phyloP scores from a whole-genome alignment of 2,113 vertebrate species.

The Danio rerio region DNA sequence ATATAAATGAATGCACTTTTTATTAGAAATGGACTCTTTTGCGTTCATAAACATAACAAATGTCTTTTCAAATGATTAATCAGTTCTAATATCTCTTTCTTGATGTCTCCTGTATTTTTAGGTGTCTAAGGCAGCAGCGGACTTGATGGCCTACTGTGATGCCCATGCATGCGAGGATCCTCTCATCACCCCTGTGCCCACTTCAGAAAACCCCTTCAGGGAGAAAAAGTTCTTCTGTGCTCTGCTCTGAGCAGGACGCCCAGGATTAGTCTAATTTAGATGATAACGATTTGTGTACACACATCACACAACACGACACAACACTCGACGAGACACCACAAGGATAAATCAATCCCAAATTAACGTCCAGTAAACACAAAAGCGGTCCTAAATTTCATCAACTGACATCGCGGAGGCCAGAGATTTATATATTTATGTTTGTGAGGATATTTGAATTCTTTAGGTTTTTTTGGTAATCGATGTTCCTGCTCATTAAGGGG shows the following conservation, averaged over 20 bases:
- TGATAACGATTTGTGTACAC: slow-evolving; percentile 58
- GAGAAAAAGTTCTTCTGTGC: slow-evolving; percentile 96
- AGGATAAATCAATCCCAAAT: slow-evolving; percentile 3
- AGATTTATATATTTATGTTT: slow-evolving; percentile 20
- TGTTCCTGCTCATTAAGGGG: slow-evolving; percentile 62
- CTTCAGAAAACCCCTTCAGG: slow-evolving; percentile 92
- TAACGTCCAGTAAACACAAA: slow-evolving; percentile 4
- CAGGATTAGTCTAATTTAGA: slow-evolving; percentile 58
- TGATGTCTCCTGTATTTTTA: slow-evolving; percentile 57
- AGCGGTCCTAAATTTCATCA: slow-evolving; percentile 20
- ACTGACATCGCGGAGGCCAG: slow-evolving; percentile 6
- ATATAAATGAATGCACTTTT: background rate
- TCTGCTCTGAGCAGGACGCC: slow-evolving; percentile 81
- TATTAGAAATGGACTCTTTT: background rate
- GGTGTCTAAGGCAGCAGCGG: slow-evolving; percentile 94
- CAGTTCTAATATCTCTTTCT: too few species aligned
- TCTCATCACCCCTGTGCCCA: slow-evolving; percentile 91
- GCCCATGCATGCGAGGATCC: slow-evolving; percentile 90
- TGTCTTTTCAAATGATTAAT: background rate
- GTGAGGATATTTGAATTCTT: slow-evolving; percentile 43
- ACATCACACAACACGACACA: slow-evolving; percentile 36
- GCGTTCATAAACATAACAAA: background rate
- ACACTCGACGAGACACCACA: background rate
- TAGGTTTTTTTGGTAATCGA: slow-evolving; percentile 50
- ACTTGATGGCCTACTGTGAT: slow-evolving; percentile 92